Base-by-base conservation (phyloP, 2,888 invertebrate species). In the Amiota communis region DNA sequence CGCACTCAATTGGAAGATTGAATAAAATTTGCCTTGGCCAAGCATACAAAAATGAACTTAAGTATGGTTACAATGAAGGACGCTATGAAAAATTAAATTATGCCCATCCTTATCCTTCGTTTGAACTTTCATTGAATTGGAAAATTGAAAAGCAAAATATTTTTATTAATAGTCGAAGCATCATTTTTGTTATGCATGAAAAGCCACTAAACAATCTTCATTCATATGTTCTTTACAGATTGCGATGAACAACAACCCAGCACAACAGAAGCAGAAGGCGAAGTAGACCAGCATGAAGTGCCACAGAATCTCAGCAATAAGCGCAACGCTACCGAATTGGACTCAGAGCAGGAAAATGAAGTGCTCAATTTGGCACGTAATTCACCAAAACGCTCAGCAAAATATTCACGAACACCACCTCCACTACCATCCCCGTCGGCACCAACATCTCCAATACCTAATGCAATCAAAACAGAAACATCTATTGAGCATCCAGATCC, bases 1-100 rank as follows among this genome's bases (percentile, higher is more conserved):
- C 72, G 76, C 86, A 88, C 78, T 88, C 89, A 86, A 82, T 87
- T 87, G 88, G 89, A 88, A 88, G 89, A 88, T 89, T 89, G 88
- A 89, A 88, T 89, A 88, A 88, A 88, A 88, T 88, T 88, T 88
- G 89, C 81, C 85, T 88, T 86, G 81, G 85, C 86, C 79, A 81
- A 86, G 76, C 86, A 80, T 83, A 63, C 63, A 59, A 20, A 59
- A 17, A 59, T 59, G 59, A 59, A 23, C 23, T 59, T n/a, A n/a
- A 20, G 59, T 20, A 59, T 23, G 20, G 49, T 4, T 36, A 17
- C 9, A 11, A 17, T 10, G 9, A 20, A 20, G 59, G 53, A 53
- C 53, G 8, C 59, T 20, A 59, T 70, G 74, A 72, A 76, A 79
- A 81, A 80, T 83, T 72, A 79, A 86, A 80, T 86, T 86, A 83